A percentile compares a stretch with the other conserved stretches of the same genome.
phyloP scores from a whole-genome alignment of 2,113 vertebrate species.

The Brevimyrus niger region DNA sequence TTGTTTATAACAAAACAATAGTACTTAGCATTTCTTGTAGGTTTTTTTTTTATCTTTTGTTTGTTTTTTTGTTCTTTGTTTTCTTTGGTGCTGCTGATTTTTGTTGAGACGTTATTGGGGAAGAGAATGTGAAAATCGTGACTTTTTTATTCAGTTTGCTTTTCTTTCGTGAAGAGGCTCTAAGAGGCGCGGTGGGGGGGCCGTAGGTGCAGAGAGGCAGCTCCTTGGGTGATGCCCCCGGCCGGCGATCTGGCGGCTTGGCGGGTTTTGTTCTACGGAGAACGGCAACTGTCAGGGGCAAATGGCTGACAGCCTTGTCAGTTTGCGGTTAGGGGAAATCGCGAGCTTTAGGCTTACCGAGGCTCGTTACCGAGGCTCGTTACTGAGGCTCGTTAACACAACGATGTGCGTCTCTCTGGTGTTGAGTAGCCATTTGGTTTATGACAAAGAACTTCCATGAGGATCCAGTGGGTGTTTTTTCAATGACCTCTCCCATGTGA shows the following conservation, averaged over 20 bases:
- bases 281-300: constrained; percentile 13
- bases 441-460: constrained; percentile 48
- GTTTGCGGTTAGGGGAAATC: not conserved
- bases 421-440: constrained; percentile 49
- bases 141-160: constrained; percentile 49
- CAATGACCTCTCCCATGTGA: constrained; percentile 34
- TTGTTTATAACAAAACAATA: constrained; percentile 72
- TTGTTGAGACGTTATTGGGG: constrained; percentile 47
- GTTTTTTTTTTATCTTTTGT: constrained; percentile 31
- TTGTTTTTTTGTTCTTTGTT: constrained; percentile 37
- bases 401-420: constrained; percentile 40
- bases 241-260: constrained; percentile 38
- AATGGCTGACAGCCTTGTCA: not conserved
- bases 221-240: constrained; percentile 28
- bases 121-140: constrained; percentile 63
- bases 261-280: constrained; percentile 25
- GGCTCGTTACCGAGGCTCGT: not conserved
- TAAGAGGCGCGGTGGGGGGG: constrained; percentile 48
- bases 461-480: constrained; percentile 41
- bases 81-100: constrained; percentile 53
- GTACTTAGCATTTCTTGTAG: constrained; percentile 54
- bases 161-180: constrained; percentile 58
- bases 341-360: not conserved
- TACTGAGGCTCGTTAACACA: constrained; percentile 10
- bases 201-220: constrained; percentile 34